Conservation (phyloP, 2,888 invertebrate species). For the Caenorhabditis sinica region DNA sequence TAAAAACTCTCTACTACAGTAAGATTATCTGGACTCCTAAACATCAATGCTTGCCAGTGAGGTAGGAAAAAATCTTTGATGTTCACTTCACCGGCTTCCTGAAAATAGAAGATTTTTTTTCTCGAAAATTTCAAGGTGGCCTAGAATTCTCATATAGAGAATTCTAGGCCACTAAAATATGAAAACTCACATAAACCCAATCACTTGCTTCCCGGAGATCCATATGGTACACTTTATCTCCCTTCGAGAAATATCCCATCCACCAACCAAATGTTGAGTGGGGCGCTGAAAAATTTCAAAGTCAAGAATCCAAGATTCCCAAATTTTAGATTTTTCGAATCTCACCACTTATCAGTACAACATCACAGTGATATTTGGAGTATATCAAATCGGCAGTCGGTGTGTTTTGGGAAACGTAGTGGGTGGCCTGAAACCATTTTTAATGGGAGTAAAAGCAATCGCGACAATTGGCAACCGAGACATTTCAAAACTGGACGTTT, state of each 20-base stretch:
- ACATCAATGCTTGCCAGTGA: constrained; percentile 14
- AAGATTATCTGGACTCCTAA: not conserved
- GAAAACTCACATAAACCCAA: constrained; percentile 18
- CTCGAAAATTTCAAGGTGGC: not conserved
- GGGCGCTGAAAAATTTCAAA: constrained; percentile 12
- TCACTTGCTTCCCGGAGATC: constrained; percentile 18
- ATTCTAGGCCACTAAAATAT: no score
- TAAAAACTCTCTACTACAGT: constrained; percentile 19
- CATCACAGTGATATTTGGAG: constrained; percentile 19
- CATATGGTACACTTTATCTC: constrained; percentile 8
- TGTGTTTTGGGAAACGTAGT: constrained; percentile 6
- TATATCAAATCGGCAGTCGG: constrained; percentile 12
- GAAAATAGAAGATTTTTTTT: not conserved
- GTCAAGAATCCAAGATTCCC: not conserved
- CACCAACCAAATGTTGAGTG: constrained; percentile 34
- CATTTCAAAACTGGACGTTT: no score
- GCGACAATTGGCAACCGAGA: not conserved
- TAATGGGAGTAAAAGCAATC: no score
- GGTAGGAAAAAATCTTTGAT: constrained; percentile 8
- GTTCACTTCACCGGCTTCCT: constrained; percentile 4
- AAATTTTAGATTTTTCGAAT: not conserved
- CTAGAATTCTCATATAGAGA: no score
- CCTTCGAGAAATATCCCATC: constrained; percentile 31
- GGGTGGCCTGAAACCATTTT: not conserved
- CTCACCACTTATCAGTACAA: constrained; percentile 18